Base-by-base conservation (phyloP, 30 jellyfish, hydroid and myxozoan genomes). In the Cassiopea xamachana region DNA sequence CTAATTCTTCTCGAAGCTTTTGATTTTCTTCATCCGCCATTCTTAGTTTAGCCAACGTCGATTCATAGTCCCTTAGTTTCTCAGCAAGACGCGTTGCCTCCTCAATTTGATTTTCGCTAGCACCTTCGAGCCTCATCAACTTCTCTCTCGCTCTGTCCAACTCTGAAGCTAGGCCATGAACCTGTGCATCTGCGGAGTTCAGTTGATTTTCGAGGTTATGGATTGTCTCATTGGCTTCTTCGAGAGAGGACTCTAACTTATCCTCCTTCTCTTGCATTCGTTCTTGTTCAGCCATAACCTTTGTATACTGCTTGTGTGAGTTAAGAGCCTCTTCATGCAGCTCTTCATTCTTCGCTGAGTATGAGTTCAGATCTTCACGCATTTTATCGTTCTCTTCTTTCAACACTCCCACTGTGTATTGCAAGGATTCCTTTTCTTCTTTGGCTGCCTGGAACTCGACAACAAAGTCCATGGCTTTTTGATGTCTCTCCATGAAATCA, bases 211-310 rank as follows among this genome's bases (percentile, higher is more conserved):
- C 99, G 46, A 96, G 78, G 70, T 75, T 77, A 1, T 90, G 80
- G 39, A 84, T 85, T 73, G 51, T 84, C 77, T 84, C 96, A 6
- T 86, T 84, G n/a, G 98, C 92, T 8, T 92, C 98, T 45, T 96
- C 98, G 50, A 96, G 92, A 45, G 93, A 97, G n/a, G 94, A 15
- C 18, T 96, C 99, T 83, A 96, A 70, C 82, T 77, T 84, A 46
- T 96, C 99, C 74, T 96, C 99, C 49, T 96, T 96, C 91, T 96
- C 99, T 60, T 85, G 87, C 43, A 83, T 77, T 60, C 99, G 68
- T 46, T 96, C 96, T 44, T 75, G 93, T 58, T 79, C 88, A 2
- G 99, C 89, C 84, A 93, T 97, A 39, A 96, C 89, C 80, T 96
- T 93, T 0, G 99, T 92, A 96, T 87, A 96, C 75, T 96, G 99